Conservation (phyloP, 2,888 invertebrate genomes). For the Zaprionus bogoriensis region DNA sequence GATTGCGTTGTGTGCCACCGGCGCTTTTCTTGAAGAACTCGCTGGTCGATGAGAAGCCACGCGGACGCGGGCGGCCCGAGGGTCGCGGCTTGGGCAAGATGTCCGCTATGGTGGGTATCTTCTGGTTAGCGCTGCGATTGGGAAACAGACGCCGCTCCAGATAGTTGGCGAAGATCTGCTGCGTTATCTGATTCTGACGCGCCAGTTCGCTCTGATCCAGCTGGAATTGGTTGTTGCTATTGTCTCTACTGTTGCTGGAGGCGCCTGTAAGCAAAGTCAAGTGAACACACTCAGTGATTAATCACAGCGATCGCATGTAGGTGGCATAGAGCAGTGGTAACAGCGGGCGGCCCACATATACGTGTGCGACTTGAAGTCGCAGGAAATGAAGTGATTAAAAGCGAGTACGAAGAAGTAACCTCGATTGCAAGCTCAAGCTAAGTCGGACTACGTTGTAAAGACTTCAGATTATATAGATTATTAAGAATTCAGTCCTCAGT, state of each 20-base stretch:
- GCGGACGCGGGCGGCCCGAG: slow-evolving; percentile 65
- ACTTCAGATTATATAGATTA: no score
- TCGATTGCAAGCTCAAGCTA: slow-evolving; percentile 1
- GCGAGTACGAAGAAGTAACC: slow-evolving; percentile 6
- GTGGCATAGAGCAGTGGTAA: slow-evolving; percentile 7
- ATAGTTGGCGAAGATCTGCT: slow-evolving; percentile 89
- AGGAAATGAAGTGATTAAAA: slow-evolving; percentile 52
- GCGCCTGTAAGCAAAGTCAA: not conserved
- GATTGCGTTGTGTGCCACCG: slow-evolving; percentile 55
- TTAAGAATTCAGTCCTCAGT: no score
- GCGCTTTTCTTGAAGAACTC: slow-evolving; percentile 50
- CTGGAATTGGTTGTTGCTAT: slow-evolving; percentile 44
- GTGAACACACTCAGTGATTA: slow-evolving; percentile 47
- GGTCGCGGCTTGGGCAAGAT: slow-evolving; percentile 85
- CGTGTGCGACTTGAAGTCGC: slow-evolving; percentile 28
- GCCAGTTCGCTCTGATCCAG: slow-evolving; percentile 86
- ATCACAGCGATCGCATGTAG: slow-evolving; percentile 58
- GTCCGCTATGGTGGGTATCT: slow-evolving; percentile 86
- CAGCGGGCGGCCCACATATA: slow-evolving; percentile 39
- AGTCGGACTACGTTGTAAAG: not conserved
- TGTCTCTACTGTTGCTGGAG: slow-evolving; percentile 10
- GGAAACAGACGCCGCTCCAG: slow-evolving; percentile 88
- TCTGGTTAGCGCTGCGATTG: slow-evolving; percentile 83
- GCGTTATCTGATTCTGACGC: slow-evolving; percentile 90
- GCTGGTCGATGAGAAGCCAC: slow-evolving; percentile 68